Conservation (phyloP, 2,888 invertebrate genomes). For the Thysanoteuthis rhombus region DNA sequence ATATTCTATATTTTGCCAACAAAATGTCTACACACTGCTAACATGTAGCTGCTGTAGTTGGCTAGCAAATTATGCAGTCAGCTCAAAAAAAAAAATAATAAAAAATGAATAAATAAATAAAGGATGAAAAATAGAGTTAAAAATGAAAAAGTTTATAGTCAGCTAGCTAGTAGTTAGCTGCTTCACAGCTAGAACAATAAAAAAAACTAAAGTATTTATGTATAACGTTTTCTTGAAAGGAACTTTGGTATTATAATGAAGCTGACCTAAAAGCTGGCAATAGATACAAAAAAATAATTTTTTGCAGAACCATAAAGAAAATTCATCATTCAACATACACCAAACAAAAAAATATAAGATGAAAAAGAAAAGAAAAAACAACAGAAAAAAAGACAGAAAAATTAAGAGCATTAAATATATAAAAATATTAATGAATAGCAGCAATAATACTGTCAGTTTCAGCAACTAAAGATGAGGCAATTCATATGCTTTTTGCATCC, state of each 20-base stretch:
- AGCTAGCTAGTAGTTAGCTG: too few relatives aligned
- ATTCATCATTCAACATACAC: background rate
- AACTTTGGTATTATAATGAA: background rate
- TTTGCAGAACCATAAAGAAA: background rate
- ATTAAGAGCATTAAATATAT: background rate
- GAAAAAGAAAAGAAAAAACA: background rate
- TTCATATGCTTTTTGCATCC: background rate
- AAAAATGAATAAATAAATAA: too few relatives aligned
- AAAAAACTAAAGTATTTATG: background rate
- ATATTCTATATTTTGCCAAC: too few relatives aligned
- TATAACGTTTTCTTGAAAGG: background rate
- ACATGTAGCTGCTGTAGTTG: too few relatives aligned
- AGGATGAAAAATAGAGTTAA: too few relatives aligned
- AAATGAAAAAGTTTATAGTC: too few relatives aligned
- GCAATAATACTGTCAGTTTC: background rate
- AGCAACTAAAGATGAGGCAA: slow-evolving; percentile 12
- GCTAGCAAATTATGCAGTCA: too few relatives aligned
- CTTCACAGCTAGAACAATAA: too few relatives aligned
- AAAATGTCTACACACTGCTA: too few relatives aligned
- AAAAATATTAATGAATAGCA: background rate
- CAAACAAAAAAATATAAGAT: background rate
- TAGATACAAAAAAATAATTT: background rate
- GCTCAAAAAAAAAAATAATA: too few relatives aligned
- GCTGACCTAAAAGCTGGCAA: background rate
- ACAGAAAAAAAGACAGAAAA: background rate